A percentile compares a stretch with the other conserved stretches of the same genome.
phyloP scores from a whole-genome alignment of 2,888 invertebrate genomes.

The Watsonalla binaria region DNA sequence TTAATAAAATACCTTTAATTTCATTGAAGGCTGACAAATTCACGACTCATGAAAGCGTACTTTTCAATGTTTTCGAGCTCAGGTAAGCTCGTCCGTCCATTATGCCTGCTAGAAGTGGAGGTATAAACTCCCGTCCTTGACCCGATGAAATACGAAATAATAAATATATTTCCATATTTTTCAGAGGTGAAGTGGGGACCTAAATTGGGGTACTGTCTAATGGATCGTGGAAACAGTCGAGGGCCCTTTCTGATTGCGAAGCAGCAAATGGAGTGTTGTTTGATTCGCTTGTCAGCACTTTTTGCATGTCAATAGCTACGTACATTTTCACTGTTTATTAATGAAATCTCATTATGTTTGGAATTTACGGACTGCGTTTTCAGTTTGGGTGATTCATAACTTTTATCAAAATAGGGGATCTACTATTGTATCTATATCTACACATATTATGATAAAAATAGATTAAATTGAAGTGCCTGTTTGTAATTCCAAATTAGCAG shows the following conservation, averaged over 20 bases:
- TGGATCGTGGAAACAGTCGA: conserved; percentile 44
- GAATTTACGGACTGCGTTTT: background rate
- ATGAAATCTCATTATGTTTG: background rate
- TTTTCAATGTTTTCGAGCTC: conserved; percentile 9
- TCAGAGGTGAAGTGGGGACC: conserved; percentile 26
- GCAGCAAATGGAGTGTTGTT: conserved; percentile 31
- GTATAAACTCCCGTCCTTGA: conserved; percentile 31
- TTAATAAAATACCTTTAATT: background rate
- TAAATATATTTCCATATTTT: conserved; percentile 39
- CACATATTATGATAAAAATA: too few relatives aligned
- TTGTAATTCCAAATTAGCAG: too few relatives aligned
- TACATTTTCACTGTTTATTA: background rate
- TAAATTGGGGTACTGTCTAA: conserved; percentile 54
- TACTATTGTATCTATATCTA: too few relatives aligned
- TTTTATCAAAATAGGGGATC: too few relatives aligned
- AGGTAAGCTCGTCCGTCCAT: conserved; percentile 20
- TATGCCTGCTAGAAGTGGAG: conserved; percentile 28
- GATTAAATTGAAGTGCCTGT: too few relatives aligned
- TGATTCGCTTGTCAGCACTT: conserved; percentile 43
- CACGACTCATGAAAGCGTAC: conserved; percentile 2
- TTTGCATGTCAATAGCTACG: conserved; percentile 29
- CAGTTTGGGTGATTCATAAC: background rate
- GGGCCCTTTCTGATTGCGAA: conserved; percentile 27
- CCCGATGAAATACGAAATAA: conserved; percentile 26
- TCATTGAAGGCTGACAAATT: background rate